Conservation (phyloP, 2,113 vertebrate species). For the Emydura subglobosa region DNA sequence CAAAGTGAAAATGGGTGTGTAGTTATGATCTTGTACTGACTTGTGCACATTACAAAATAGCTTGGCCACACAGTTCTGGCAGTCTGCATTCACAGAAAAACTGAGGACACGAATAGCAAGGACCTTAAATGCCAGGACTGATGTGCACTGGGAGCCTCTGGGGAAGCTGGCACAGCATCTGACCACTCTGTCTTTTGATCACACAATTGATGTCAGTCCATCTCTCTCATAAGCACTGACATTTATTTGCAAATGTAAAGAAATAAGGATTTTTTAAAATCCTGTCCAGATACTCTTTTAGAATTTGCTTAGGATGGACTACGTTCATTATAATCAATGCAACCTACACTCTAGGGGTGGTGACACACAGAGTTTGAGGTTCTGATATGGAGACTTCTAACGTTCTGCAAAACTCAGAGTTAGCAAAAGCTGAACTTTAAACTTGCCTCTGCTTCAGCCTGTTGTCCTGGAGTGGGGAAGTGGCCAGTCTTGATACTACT, state of each 20-base stretch:
- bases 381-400: background rate
- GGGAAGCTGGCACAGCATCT: background rate
- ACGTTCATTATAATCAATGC: background rate
- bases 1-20: slow-evolving; percentile 18
- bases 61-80: background rate
- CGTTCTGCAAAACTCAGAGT: background rate
- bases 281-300: background rate
- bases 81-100: background rate
- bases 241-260: background rate
- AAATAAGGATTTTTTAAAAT: background rate
- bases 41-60: slow-evolving; percentile 21
- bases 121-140: background rate
- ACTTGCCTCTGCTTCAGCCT: background rate
- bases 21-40: slow-evolving; percentile 22
- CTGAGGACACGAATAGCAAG: background rate
- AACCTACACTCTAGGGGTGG: background rate
- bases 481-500: background rate
- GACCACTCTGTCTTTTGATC: background rate
- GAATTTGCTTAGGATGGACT: background rate
- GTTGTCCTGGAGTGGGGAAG: background rate
- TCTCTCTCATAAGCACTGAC: background rate
- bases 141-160: background rate
- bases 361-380: background rate
- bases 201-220: background rate
- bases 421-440: background rate